Conservation (phyloP, 2,888 invertebrate genomes). For the Sinelater perroti region DNA sequence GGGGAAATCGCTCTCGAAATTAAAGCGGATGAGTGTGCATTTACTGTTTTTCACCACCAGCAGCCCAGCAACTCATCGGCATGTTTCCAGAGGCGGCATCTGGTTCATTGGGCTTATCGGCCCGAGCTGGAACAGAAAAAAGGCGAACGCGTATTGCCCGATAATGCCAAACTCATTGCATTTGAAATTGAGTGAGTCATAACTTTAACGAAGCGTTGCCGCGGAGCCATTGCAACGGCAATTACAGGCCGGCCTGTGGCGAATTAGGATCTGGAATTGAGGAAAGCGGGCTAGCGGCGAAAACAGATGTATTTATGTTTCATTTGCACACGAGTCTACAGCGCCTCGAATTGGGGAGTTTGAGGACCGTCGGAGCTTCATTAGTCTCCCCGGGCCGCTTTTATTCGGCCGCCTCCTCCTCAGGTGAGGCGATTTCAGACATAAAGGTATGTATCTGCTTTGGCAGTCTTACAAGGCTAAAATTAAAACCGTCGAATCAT, state of each 20-base stretch:
- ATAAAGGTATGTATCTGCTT: conserved; percentile 16
- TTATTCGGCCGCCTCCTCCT: not conserved
- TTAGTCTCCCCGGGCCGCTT: not conserved
- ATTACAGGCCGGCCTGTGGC: not conserved
- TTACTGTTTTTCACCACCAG: too few species aligned
- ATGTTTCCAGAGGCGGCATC: not conserved
- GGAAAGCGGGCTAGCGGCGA: conserved; percentile 1
- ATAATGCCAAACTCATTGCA: conserved; percentile 4
- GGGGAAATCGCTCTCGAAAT: too few species aligned
- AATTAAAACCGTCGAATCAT: too few species aligned
- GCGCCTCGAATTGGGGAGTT: conserved; percentile 1
- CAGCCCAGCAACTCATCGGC: too few species aligned
- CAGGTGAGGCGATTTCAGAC: conserved; percentile 15
- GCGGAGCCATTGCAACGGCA: conserved; percentile 7
- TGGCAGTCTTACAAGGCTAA: conserved; percentile 31
- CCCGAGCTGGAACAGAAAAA: not conserved
- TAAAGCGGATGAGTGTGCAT: too few species aligned
- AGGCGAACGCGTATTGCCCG: not conserved
- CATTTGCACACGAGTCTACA: conserved; percentile 26
- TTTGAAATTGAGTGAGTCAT: conserved; percentile 13
- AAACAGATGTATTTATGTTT: conserved; percentile 21
- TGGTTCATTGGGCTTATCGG: not conserved
- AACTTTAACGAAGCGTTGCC: conserved; percentile 9
- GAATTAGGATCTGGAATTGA: conserved; percentile 18
- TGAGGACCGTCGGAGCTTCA: conserved; percentile 1